Evolutionary conservation across 2,888 invertebrate species (phyloP), one percentile per base, ranked within the genome.

Genomic region (Belgica antarctica): DNA sequence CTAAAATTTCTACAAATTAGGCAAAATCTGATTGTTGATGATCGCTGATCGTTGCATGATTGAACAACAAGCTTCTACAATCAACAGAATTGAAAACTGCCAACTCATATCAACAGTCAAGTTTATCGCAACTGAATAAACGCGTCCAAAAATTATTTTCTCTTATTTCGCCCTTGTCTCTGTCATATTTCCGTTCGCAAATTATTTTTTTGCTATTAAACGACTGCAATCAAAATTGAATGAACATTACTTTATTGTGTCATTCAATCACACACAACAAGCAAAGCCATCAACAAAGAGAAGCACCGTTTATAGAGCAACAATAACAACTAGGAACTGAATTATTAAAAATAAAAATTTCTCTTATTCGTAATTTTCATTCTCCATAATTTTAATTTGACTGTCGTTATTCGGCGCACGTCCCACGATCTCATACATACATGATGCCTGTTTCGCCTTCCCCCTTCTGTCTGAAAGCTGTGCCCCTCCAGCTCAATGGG

Each of bases 331-430:
- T 22, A 22, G 22, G 22, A 52, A 52, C 52, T 27, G 65, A 66
- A 66, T 66, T 66, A 66, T 47, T 66, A 66, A 66, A 66, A 66
- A 66, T 47, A 63, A 63, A 63, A 63, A 41, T 62, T 62, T 2
- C 41, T 41, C 41, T 31, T 24, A 46, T 63, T 63, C 36, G 63
- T 36, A 62, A 65, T 65, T 63, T 63, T 63, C 63, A 63, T 63
- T 63, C 41, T 22, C 46, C n/a, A 65, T 65, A 65, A 65, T 65
- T 47, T 66, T 66, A 66, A 66, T 66, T 66, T 46, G 12, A 24
- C 47, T 10, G 65, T 66, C 47, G 27, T 19, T 47, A 66, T 66
- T 46, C 65, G 15, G 8, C 27, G 46, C 65, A 66, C 65, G 65
- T 27, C 41, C 47, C 12, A 27, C 46, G 65, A 66, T 66, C 24